These are phyloP conservation scores for Acipenser ruthenus DNA, from an alignment of 2,797 vertebrate species.

Conservation along the genomic window DNA sequence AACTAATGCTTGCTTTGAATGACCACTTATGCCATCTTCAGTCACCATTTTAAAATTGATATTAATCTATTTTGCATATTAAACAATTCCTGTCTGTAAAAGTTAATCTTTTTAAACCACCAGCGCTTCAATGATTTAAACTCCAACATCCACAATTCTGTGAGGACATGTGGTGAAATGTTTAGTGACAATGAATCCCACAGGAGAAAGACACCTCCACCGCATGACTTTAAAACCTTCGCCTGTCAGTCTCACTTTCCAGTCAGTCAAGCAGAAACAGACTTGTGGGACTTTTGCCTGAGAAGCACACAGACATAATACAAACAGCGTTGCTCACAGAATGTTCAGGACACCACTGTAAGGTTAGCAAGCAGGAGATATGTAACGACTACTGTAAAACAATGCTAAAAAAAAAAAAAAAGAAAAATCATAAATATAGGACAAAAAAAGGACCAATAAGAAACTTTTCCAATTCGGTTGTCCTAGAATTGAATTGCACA, in stretches of 20 bases:
- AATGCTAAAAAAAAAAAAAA: too few species aligned
- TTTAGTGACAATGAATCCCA: constrained; percentile 6
- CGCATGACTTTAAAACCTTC: neutral
- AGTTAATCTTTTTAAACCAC: neutral
- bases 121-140: neutral
- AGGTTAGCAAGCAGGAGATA: too few species aligned
- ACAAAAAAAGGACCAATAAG: too few species aligned
- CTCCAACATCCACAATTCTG: neutral
- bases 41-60: neutral
- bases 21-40: neutral
- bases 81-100: neutral
- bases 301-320: too few species aligned
- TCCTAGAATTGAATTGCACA: too few species aligned
- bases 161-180: constrained; percentile 4
- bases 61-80: neutral
- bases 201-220: neutral
- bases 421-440: too few species aligned
- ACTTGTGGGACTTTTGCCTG: neutral
- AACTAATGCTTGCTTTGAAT: neutral
- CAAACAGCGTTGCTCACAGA: too few species aligned
- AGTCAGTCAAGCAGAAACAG: neutral
- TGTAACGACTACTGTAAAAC: too few species aligned
- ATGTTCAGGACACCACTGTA: too few species aligned
- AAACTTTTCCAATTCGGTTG: too few species aligned
- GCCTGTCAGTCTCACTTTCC: neutral